Base-by-base conservation (phyloP, 2,113 vertebrate species). In the Probosciger aterrimus region DNA sequence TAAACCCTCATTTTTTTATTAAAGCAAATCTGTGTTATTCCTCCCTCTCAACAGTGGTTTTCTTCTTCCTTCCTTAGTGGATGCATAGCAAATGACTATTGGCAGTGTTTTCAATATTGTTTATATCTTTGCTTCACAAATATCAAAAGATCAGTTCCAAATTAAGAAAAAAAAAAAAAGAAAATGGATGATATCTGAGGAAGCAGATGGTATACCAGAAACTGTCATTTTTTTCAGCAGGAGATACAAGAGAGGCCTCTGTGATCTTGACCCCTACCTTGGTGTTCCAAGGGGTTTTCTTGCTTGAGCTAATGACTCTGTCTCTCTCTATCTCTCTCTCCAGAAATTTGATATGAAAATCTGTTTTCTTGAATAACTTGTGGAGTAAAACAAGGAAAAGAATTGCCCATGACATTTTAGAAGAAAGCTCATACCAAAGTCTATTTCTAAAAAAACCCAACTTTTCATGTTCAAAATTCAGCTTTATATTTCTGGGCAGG, bases 141-240 rank as follows among this genome's bases (percentile, higher is more conserved):
- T 81, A 19, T 63, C 31, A 39, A 71, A 70, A 43, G 6, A 35
- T 75, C 46, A 35, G 16, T 46, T 82, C 28, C 31, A 57, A 46
- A 49, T 43, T 3, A 59, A 24, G 14, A 44, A 44, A 44, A 44
- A 44, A 44, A 57, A 57, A 14, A n/a, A 18, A 7, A 73, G 67
- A 53, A 74, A 53, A 47, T 18, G 8, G 12, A 25, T 16, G 22
- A 86, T 5, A 70, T 65, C 24, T 83, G 16, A 25, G 77, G 86
- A 63, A 76, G 18, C 18, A 77, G 63, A 33, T 0, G 0, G 4
- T 49, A 12, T 59, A 15, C 10, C 9, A 62, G 49, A 46, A 79
- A 64, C 33, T 24, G 5, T 39, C 6, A 53, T 94, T 78, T 86
- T 88, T 77, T 94, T 10, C 46, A 18, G 4, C 22, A 75, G 50